phyloP scores from a whole-genome alignment of 2,888 invertebrate genomes.

The Agriopis marginaria region DNA sequence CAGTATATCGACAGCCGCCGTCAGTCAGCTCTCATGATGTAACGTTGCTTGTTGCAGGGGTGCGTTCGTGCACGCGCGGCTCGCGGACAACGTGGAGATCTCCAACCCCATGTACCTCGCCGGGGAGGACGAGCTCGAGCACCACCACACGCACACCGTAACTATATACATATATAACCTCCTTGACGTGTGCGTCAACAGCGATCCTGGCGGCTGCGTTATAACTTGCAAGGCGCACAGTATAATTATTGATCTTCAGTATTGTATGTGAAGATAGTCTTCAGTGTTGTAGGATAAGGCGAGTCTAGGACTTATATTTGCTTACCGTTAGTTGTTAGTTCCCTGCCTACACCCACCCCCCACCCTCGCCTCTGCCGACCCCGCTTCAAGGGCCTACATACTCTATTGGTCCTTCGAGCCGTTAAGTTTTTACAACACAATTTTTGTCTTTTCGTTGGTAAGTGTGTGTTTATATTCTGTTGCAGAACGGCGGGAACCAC shows the following conservation, averaged over 20 bases:
- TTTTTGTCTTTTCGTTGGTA: not conserved
- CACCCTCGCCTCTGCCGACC: not conserved
- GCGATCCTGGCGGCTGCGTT: no score
- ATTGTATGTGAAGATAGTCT: no score
- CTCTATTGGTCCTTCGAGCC: not conserved
- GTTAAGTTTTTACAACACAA: not conserved
- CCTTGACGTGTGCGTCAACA: no score
- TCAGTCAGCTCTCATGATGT: no score
- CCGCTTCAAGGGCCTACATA: constrained; percentile 18
- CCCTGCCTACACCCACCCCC: no score
- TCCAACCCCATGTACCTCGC: constrained; percentile 94
- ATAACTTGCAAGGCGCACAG: no score
- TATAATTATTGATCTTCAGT: no score
- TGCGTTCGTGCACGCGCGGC: constrained; percentile 92
- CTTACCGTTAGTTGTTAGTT: no score
- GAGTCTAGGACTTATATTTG: no score
- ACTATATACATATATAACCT: constrained; percentile 14
- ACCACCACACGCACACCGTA: constrained; percentile 45
- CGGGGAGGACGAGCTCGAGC: constrained; percentile 87
- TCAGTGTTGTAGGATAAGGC: no score
- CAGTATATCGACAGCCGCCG: no score
- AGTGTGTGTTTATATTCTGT: not conserved
- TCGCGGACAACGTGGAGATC: constrained; percentile 94
- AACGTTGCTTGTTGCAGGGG: not conserved
- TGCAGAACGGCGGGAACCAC: constrained; percentile 87